Evolutionary conservation across 2,797 vertebrate species (phyloP).

Genomic region (Coregonus sp.): DNA sequence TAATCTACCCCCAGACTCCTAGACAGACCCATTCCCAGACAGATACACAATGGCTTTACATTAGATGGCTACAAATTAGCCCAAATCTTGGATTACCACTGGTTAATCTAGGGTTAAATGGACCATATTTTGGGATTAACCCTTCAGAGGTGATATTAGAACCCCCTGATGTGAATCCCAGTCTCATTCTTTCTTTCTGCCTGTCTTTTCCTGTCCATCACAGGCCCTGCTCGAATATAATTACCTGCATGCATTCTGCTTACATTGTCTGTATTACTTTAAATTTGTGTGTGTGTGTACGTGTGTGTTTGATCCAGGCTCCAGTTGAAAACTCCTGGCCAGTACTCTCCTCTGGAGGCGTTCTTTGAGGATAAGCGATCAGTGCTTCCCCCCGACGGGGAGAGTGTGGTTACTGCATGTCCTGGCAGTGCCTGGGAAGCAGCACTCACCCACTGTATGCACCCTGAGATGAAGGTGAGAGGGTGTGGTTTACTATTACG

Average conservation of each 20-base stretch:
- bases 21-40: neutral
- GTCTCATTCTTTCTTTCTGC: neutral
- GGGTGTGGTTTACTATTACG: neutral
- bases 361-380: conserved; percentile 94
- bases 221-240: neutral
- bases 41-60: neutral
- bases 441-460: conserved; percentile 88
- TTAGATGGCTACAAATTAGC: neutral
- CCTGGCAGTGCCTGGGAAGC: conserved; percentile 80
- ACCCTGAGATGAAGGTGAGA: conserved; percentile 93
- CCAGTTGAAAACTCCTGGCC: conserved; percentile 89
- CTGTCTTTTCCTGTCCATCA: neutral
- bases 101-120: neutral
- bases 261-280: neutral
- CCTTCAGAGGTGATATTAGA: neutral
- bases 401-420: conserved; percentile 75
- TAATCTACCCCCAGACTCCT: neutral
- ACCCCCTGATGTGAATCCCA: neutral
- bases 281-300: neutral
- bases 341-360: conserved; percentile 88
- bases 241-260: neutral
- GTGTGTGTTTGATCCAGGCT: conserved; percentile 68
- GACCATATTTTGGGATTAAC: neutral
- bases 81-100: neutral
- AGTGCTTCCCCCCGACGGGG: conserved; percentile 77